A percentile compares a stretch with the other conserved stretches of the same genome.
These are phyloP conservation scores for Heterohyrax brucei DNA, from an alignment of 2,797 vertebrate species.

Conservation along the genomic window DNA sequence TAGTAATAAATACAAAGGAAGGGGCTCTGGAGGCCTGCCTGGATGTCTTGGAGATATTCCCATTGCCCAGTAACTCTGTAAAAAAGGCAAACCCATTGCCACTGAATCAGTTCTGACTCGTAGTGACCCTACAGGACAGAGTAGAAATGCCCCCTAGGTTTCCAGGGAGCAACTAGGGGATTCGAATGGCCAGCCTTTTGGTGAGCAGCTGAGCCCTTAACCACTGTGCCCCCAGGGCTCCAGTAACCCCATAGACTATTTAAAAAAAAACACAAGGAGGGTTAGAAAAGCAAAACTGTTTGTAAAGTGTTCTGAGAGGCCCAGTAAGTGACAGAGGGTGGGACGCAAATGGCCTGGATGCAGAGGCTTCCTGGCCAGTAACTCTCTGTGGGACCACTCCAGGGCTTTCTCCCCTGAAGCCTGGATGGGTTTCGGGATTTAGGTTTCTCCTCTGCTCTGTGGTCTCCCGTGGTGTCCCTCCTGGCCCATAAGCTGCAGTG, in stretches of 20 bases:
- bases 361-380: slow-evolving; percentile 29
- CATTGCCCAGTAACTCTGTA: neutral
- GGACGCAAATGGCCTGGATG: neutral
- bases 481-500: neutral
- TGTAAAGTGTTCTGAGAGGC: neutral
- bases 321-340: neutral
- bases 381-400: neutral
- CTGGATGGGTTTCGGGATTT: neutral
- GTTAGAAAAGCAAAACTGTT: neutral
- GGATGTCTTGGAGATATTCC: neutral
- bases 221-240: too few species aligned
- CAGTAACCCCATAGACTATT: neutral
- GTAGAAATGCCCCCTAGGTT: too few species aligned
- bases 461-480: neutral
- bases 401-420: neutral
- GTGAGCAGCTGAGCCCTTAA: too few species aligned
- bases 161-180: too few species aligned
- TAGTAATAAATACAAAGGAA: slow-evolving; percentile 33
- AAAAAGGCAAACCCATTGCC: neutral
- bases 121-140: too few species aligned
- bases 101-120: too few species aligned
- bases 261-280: neutral
- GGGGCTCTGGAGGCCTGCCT: neutral
- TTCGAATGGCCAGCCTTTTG: too few species aligned
- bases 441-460: neutral